Conservation (phyloP, 1,140 invertebrate species). For the Drosophila ananassae region DNA sequence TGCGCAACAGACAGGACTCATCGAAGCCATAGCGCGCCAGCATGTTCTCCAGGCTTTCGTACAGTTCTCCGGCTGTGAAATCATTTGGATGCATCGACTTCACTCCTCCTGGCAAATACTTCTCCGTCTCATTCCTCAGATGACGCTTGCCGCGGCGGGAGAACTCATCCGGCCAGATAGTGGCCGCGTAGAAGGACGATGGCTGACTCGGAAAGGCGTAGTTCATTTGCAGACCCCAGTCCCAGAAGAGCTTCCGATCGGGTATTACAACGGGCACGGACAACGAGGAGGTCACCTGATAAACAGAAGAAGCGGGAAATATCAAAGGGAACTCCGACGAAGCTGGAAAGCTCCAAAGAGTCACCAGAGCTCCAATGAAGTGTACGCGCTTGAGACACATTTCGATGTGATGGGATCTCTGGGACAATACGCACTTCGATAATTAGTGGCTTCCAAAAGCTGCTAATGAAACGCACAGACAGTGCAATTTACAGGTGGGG, state of each 20-base stretch:
- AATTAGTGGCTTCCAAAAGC: conserved; percentile 45
- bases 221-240: conserved; percentile 75
- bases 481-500: conserved; percentile 40
- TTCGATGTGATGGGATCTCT: conserved; percentile 22
- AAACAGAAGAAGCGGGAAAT: conserved; percentile 61
- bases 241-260: conserved; percentile 59
- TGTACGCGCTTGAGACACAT: conserved; percentile 49
- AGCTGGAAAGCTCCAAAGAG: conserved; percentile 2
- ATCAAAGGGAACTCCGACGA: conserved; percentile 37
- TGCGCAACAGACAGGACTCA: conserved; percentile 70
- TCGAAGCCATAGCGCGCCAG: conserved; percentile 65
- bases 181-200: conserved; percentile 57
- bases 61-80: conserved; percentile 75
- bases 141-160: conserved; percentile 37
- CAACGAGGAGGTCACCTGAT: conserved; percentile 59
- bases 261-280: conserved; percentile 66
- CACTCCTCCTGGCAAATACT: conserved; percentile 38
- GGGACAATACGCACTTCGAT: conserved; percentile 23
- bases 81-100: conserved; percentile 61
- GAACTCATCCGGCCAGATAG: conserved; percentile 68
- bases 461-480: conserved; percentile 62
- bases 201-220: conserved; percentile 59
- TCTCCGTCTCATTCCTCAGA: conserved; percentile 49
- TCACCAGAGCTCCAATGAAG: conserved; percentile 26
- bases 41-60: conserved; percentile 58